Evolutionary conservation across 2,797 vertebrate genomes (phyloP).

Genomic region (Mionectes olivaceus): DNA sequence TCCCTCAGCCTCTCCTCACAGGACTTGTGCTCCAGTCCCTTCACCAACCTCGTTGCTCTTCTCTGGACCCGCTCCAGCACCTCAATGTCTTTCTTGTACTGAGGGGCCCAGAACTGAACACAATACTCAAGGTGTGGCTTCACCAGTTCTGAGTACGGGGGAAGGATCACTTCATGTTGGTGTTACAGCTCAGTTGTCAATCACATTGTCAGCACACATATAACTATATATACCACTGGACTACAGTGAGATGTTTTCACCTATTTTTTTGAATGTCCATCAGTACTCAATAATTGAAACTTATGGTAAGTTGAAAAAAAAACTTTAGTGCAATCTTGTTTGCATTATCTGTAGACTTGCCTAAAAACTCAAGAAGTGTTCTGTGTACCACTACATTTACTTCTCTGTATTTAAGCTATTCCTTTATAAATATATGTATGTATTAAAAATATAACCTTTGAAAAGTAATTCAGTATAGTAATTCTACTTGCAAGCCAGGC

Average conservation of each 20-base stretch:
- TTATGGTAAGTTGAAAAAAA: background rate
- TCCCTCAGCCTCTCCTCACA: too few relatives aligned
- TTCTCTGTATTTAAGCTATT: background rate
- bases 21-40: too few relatives aligned
- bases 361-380: background rate
- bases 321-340: background rate
- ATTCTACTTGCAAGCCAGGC: background rate
- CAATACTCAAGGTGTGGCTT: too few relatives aligned
- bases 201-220: background rate
- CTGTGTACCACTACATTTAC: background rate
- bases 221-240: background rate
- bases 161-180: background rate
- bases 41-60: too few relatives aligned
- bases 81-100: too few relatives aligned
- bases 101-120: too few relatives aligned
- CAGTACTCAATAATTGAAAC: background rate
- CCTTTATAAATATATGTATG: background rate
- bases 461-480: background rate
- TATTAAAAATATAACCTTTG: background rate
- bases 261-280: background rate
- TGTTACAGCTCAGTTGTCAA: background rate
- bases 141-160: too few relatives aligned
- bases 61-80: too few relatives aligned
- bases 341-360: background rate
- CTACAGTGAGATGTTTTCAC: background rate